Percentiles rank a stretch among this genome's conserved stretches.
phyloP scores from a whole-genome alignment of 2,888 invertebrate genomes.

The Dimorphilus gyrociliatus region DNA sequence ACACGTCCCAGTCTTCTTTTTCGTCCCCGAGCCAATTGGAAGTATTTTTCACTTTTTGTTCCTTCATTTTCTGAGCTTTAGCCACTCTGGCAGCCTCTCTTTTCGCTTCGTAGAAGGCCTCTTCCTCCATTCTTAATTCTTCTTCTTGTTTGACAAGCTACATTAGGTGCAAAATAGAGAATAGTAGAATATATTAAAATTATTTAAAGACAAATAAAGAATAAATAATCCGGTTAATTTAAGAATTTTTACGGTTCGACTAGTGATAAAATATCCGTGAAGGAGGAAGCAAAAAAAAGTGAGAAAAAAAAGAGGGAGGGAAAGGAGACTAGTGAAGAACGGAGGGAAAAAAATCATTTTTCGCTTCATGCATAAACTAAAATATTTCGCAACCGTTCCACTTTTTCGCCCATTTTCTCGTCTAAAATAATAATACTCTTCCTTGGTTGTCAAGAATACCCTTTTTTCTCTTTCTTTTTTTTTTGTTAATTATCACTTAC shows the following conservation, averaged over 20 bases:
- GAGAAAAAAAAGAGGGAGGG: too few relatives aligned
- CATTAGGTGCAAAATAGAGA: slow-evolving; percentile 15
- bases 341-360: too few relatives aligned
- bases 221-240: slow-evolving; percentile 1
- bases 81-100: slow-evolving; percentile 25
- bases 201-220: background rate
- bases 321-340: too few relatives aligned
- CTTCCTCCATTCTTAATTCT: slow-evolving; percentile 28
- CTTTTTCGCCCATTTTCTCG: too few relatives aligned
- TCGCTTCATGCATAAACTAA: too few relatives aligned
- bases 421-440: too few relatives aligned
- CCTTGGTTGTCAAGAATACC: too few relatives aligned
- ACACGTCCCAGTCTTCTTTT: slow-evolving; percentile 33
- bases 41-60: slow-evolving; percentile 14
- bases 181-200: background rate
- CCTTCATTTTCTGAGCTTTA: slow-evolving; percentile 19
- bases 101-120: slow-evolving; percentile 29
- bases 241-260: background rate
- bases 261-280: background rate
- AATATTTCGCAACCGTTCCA: too few relatives aligned
- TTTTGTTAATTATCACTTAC: slow-evolving; percentile 11
- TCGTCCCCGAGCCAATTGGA: slow-evolving; percentile 19
- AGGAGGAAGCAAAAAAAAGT: background rate
- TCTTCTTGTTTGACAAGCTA: slow-evolving; percentile 33
- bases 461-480: background rate